phyloP scores from a whole-genome alignment of 2,797 vertebrate species.

The Onychomys leucogaster region DNA sequence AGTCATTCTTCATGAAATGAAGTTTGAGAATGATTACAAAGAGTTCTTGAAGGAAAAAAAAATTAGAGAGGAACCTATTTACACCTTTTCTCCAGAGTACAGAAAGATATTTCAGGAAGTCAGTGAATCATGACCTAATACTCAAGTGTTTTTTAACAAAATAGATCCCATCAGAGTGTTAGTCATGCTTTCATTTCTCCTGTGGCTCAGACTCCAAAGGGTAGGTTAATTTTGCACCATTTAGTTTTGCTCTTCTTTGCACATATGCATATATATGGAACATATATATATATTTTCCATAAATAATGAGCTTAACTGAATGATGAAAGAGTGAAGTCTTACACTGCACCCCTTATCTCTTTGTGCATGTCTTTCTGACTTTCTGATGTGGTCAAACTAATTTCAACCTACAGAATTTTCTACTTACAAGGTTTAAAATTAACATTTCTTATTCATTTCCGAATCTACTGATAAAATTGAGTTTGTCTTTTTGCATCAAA shows the following conservation, averaged over 20 bases:
- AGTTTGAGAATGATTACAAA: constrained; percentile 55
- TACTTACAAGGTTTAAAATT: background rate
- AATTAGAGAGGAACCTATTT: constrained; percentile 4
- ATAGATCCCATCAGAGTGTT: constrained; percentile 36
- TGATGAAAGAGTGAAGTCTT: background rate
- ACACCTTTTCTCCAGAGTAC: background rate
- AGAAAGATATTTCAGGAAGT: constrained; percentile 62
- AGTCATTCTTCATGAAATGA: background rate
- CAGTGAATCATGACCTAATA: constrained; percentile 64
- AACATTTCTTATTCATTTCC: constrained; percentile 44
- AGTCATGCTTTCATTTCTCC: constrained; percentile 44
- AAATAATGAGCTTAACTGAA: background rate
- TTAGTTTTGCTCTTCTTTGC: background rate
- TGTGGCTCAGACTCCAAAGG: background rate
- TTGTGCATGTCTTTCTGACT: background rate
- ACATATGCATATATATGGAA: background rate
- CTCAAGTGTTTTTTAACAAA: constrained; percentile 65
- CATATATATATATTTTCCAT: background rate
- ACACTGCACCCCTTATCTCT: background rate
- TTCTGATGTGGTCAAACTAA: background rate
- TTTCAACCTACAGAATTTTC: background rate
- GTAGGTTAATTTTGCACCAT: background rate
- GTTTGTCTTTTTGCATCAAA: background rate
- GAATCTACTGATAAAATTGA: background rate
- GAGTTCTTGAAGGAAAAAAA: background rate